Evolutionary conservation across 2,888 invertebrate genomes (phyloP).

Genomic region (Stegophylla sp.): DNA sequence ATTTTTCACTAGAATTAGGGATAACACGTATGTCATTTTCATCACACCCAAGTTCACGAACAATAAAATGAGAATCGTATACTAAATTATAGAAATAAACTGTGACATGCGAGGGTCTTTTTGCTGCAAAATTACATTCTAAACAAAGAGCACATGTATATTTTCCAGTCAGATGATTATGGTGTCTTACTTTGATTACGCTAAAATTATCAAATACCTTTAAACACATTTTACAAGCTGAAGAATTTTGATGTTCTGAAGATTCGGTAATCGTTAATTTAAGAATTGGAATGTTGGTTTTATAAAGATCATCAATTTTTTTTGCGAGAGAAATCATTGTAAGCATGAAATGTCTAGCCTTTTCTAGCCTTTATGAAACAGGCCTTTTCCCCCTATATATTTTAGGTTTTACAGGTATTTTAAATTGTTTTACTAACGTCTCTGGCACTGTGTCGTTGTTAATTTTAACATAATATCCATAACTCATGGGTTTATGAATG

Average conservation of each 20-base stretch:
- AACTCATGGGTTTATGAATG: constrained; percentile 1
- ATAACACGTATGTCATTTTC: background rate
- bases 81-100: constrained; percentile 13
- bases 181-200: background rate
- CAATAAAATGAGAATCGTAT: background rate
- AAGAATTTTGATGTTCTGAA: background rate
- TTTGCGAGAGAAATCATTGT: no score
- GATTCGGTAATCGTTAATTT: background rate
- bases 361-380: no score
- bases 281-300: background rate
- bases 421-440: background rate
- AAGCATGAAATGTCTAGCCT: background rate
- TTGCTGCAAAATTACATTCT: background rate
- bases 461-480: constrained; percentile 12
- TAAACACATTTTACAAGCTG: background rate
- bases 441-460: background rate
- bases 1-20: background rate
- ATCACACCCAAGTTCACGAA: background rate
- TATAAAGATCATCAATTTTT: background rate
- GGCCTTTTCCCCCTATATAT: constrained; percentile 1
- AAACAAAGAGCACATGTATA: background rate
- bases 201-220: background rate
- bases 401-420: background rate
- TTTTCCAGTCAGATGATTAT: background rate
- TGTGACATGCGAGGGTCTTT: background rate